Conservation (phyloP, 2,797 vertebrate genomes). For the Kryptolebias ocellatus region DNA sequence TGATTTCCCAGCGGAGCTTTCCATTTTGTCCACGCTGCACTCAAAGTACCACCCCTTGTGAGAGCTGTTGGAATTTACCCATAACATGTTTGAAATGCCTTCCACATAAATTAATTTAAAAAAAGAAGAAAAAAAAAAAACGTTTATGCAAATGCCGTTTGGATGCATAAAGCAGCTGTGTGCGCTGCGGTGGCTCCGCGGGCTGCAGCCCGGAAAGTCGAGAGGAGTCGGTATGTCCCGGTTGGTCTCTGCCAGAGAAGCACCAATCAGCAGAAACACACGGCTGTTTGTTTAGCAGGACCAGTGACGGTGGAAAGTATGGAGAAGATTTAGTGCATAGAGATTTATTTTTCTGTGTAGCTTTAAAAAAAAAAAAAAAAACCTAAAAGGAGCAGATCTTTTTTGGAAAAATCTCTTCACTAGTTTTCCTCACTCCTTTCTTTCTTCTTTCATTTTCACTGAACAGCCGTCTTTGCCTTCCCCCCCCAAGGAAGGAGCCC, state of each 20-base stretch:
- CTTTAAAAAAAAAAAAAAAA: constrained; percentile 3
- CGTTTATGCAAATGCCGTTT: constrained; percentile 57
- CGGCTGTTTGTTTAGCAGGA: constrained; percentile 69
- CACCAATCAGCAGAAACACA: constrained; percentile 75
- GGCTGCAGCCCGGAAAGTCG: constrained; percentile 56
- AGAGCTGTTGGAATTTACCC: constrained; percentile 44
- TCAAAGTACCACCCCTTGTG: constrained; percentile 19
- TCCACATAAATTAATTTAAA: constrained; percentile 53
- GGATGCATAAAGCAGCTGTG: constrained; percentile 29
- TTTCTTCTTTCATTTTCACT: constrained; percentile 20
- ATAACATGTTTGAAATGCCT: constrained; percentile 50
- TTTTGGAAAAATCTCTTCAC: constrained; percentile 33
- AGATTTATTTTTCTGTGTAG: constrained; percentile 30
- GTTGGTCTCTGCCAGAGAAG: constrained; percentile 59
- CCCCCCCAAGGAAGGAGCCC: background rate
- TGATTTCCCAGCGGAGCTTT: constrained; percentile 57
- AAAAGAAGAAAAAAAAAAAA: constrained; percentile 24
- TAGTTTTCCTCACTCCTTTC: constrained; percentile 23
- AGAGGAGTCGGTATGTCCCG: constrained; percentile 58
- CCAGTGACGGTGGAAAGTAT: constrained; percentile 56
- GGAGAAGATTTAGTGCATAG: constrained; percentile 42
- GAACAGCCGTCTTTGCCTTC: constrained; percentile 12
- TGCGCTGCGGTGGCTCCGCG: constrained; percentile 26
- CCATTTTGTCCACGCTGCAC: constrained; percentile 27
- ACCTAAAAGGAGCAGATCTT: constrained; percentile 15